Percentiles rank a stretch among this genome's conserved stretches.
These are phyloP conservation scores for Otolemur crassicaudatus DNA, from an alignment of 2,797 vertebrate genomes.

Conservation along the genomic window DNA sequence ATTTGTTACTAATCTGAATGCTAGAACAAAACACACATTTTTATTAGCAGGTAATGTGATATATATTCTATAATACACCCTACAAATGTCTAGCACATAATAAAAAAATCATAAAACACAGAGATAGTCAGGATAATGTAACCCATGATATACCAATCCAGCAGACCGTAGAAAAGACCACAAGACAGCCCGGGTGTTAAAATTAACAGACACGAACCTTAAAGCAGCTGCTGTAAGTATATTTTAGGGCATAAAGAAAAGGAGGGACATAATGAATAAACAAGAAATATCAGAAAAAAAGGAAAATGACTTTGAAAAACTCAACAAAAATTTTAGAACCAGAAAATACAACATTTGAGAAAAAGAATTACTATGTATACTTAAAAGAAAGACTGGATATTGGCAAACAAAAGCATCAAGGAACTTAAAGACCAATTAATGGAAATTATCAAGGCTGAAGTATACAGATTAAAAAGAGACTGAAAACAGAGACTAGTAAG, in stretches of 20 bases:
- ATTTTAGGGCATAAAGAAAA: background rate
- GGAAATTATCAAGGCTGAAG: background rate
- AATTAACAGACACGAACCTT: background rate
- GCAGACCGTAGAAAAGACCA: background rate
- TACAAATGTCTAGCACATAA: background rate
- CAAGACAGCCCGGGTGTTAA: background rate
- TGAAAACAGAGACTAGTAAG: background rate
- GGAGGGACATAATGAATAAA: background rate
- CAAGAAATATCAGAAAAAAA: background rate
- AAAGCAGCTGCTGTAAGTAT: background rate
- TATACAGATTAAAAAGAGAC: background rate
- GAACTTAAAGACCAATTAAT: background rate
- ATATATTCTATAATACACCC: background rate
- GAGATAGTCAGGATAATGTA: background rate
- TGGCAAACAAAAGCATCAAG: background rate
- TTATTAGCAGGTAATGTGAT: background rate
- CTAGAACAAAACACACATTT: background rate
- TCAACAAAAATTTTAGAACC: background rate
- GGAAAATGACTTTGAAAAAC: background rate
- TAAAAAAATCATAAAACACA: background rate
- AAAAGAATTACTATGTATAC: background rate
- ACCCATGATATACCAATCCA: background rate
- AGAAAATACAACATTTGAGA: background rate
- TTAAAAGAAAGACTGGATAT: background rate
- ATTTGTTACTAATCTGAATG: background rate